Percentiles rank a stretch among this genome's conserved stretches.
These are phyloP conservation scores for Apamea anceps DNA, from an alignment of 2,888 invertebrate species.

Conservation along the genomic window DNA sequence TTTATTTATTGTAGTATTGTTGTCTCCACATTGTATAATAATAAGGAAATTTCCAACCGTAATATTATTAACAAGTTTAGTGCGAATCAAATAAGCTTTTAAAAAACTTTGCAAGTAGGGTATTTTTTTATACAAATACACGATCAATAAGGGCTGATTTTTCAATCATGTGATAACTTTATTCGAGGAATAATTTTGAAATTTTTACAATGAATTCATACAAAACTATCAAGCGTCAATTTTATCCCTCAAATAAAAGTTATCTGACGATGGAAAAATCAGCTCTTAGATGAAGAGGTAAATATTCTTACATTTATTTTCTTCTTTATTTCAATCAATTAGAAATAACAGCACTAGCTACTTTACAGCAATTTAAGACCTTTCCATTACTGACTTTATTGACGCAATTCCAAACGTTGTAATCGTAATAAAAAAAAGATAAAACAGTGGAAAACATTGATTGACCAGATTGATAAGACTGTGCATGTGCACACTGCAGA, in stretches of 20 bases:
- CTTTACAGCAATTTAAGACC: neutral
- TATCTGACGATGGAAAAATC: too few species aligned
- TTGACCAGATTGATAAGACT: conserved; percentile 1
- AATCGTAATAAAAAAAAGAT: neutral
- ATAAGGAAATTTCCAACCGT: neutral
- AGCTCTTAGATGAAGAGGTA: neutral
- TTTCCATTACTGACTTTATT: neutral
- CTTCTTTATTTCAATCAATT: neutral
- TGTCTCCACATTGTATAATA: neutral
- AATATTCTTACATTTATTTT: neutral
- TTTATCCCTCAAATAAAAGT: too few species aligned
- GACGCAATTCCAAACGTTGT: neutral
- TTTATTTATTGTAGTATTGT: too few species aligned
- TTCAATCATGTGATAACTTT: too few species aligned
- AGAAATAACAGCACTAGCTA: neutral
- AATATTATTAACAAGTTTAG: neutral
- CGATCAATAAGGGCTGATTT: neutral
- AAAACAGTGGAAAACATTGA: neutral
- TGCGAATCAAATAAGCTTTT: neutral
- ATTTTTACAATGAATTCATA: too few species aligned
- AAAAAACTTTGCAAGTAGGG: neutral
- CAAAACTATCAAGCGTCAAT: too few species aligned
- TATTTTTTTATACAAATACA: neutral
- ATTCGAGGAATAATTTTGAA: too few species aligned
- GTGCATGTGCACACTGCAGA: neutral